These are phyloP conservation scores for Poecile atricapillus DNA, from an alignment of 2,113 vertebrate species.

Conservation along the genomic window DNA sequence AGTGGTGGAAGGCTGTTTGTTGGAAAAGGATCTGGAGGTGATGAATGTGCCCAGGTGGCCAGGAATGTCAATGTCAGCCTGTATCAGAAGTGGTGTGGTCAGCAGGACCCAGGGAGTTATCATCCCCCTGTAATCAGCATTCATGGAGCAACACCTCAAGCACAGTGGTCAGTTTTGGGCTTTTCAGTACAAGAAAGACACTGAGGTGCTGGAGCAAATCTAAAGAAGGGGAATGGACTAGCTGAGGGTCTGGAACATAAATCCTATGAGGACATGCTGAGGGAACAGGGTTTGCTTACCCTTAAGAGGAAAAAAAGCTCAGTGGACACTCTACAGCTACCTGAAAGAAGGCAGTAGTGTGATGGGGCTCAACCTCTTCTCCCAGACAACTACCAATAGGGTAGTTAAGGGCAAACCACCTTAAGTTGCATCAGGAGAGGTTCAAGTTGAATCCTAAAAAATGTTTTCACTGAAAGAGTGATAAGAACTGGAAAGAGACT, in stretches of 20 bases:
- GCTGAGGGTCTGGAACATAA: not conserved
- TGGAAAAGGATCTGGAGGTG: not conserved
- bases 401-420: rapidly evolving
- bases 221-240: rapidly evolving
- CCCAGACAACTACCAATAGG: not conserved
- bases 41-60: not conserved
- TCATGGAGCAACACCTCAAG: not conserved
- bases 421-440: not conserved
- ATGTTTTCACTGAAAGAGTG: not conserved
- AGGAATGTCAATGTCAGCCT: not conserved
- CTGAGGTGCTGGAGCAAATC: not conserved
- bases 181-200: not conserved
- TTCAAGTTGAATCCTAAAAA: not conserved
- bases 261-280: not conserved
- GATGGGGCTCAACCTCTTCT: too few species aligned
- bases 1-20: not conserved
- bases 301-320: not conserved
- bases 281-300: not conserved
- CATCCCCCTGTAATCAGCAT: not conserved
- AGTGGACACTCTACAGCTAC: not conserved
- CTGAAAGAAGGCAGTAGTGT: rapidly evolving
- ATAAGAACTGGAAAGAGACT: not conserved
- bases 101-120: not conserved
- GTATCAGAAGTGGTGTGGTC: not conserved
- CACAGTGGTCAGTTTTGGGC: not conserved